Base-by-base conservation (phyloP, 1,140 invertebrate genomes). In the Drosophila bifasciata region DNA sequence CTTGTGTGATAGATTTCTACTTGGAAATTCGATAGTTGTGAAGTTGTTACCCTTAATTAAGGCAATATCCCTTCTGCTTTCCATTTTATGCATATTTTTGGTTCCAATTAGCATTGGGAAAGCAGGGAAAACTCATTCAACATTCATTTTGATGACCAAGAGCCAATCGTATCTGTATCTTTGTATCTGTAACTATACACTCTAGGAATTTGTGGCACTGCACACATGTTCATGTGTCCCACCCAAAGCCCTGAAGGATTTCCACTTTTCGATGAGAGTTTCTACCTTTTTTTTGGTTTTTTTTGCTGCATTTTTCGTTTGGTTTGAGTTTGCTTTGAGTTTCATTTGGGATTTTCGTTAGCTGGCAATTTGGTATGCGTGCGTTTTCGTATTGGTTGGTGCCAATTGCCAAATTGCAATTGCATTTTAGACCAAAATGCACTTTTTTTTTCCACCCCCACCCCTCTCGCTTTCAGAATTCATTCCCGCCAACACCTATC, bases 381-480 rank as follows among this genome's bases (percentile, higher is more conserved):
- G 8, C 19, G 19, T 21, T 64, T 64, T 57, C 74, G 64, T 64
- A 51, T 36, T 11, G 50, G 44, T 63, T n/a, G n/a, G n/a, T n/a
- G n/a, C 52, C 46, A 53, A 62, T 57, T 71, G 61, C 57, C 75
- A 57, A 73, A 74, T 74, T 74, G 70, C 70, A 84, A 83, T 83
- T 83, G 79, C 79, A 78, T 81, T 81, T 83, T 69, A 64, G 68
- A 64, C 57, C 59, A 48, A 62, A 74, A 78, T 76, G 79, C 32
- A 36, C 32, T 13, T 9, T 79, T 85, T 76, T 85, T 72, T 55
- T 32, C 62, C 66, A 23, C 2, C 23, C 3, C 3, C 23, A 25
- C 23, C 23, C 23, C 23, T 23, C 76, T 59, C 66, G 66, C 84
- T 67, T 62, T 75, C 23, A 25, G 5, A 5, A 32, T 32, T 1